Conservation (phyloP, 2,797 vertebrate genomes). For the Pseudopleuronectes americanus region DNA sequence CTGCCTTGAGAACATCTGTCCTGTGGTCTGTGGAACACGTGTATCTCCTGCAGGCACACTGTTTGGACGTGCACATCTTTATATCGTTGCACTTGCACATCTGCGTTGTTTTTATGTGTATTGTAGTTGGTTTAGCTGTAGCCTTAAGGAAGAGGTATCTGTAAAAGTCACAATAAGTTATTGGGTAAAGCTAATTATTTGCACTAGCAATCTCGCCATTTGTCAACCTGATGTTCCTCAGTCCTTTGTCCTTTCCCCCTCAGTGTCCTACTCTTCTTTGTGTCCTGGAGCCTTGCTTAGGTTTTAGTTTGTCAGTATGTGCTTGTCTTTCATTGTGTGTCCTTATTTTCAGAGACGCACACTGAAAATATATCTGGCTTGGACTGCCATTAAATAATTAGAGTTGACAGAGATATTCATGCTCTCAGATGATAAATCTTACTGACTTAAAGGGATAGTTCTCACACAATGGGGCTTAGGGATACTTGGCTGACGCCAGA, state of each 20-base stretch:
- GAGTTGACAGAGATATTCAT: too few species aligned
- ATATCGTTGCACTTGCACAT: constrained; percentile 32
- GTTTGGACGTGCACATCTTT: constrained; percentile 34
- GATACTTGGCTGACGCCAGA: too few species aligned
- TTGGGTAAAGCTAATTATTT: background rate
- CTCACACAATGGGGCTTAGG: too few species aligned
- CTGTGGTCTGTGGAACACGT: constrained; percentile 64
- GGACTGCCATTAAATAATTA: too few species aligned
- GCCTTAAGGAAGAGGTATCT: constrained; percentile 9
- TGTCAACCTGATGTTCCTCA: background rate
- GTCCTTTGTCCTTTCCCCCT: background rate
- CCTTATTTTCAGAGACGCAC: too few species aligned
- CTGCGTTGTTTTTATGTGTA: constrained; percentile 8
- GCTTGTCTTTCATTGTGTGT: too few species aligned
- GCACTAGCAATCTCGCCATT: background rate
- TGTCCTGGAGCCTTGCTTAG: too few species aligned
- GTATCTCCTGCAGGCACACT: constrained; percentile 54
- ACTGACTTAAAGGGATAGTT: too few species aligned
- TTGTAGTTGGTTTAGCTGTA: constrained; percentile 10
- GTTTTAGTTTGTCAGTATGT: too few species aligned
- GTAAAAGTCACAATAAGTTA: constrained; percentile 11
- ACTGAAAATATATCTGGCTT: too few species aligned
- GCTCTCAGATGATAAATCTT: too few species aligned
- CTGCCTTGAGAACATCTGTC: constrained; percentile 72
- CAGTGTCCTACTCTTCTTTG: too few species aligned